phyloP scores from a whole-genome alignment of 2,113 vertebrate species.

The Brachyistius frenatus region DNA sequence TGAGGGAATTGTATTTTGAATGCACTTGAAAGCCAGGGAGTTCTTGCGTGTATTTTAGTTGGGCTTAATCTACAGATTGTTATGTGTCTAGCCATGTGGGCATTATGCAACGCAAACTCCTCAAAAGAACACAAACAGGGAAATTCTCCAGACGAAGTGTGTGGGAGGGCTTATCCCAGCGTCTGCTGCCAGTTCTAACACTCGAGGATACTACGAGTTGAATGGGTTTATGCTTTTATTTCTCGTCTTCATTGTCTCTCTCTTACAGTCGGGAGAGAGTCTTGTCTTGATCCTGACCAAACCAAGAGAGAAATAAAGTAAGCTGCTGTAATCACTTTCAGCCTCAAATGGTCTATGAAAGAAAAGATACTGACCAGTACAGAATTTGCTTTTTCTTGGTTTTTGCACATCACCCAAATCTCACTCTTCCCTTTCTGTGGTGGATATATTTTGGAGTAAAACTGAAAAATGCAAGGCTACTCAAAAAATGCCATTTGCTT shows the following conservation, averaged over 20 bases:
- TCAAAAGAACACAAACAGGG: conserved; percentile 74
- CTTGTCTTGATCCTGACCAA: conserved; percentile 64
- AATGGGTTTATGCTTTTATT: conserved; percentile 78
- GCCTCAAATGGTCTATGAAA: conserved; percentile 25
- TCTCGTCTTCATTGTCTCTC: conserved; percentile 73
- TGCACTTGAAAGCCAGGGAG: conserved; percentile 66
- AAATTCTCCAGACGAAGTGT: conserved; percentile 79
- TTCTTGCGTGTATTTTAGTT: conserved; percentile 68
- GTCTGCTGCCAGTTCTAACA: conserved; percentile 75
- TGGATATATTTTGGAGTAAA: conserved; percentile 24
- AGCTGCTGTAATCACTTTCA: conserved; percentile 55
- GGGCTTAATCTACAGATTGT: conserved; percentile 80
- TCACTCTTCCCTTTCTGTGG: not conserved
- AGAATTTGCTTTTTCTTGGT: not conserved
- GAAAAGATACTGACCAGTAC: conserved; percentile 10
- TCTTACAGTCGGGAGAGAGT: conserved; percentile 52
- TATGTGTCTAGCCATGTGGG: conserved; percentile 64
- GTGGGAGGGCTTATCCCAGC: conserved; percentile 82
- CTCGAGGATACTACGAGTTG: conserved; percentile 70
- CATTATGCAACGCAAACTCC: conserved; percentile 75
- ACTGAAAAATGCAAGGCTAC: conserved; percentile 20
- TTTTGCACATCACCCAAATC: not conserved
- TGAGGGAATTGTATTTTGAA: conserved; percentile 72
- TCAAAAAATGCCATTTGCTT: conserved; percentile 43
- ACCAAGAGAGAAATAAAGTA: conserved; percentile 43